Percentiles rank a stretch among this genome's conserved stretches.
phyloP scores from a whole-genome alignment of 2,888 invertebrate genomes.

The Drosophila atripex region DNA sequence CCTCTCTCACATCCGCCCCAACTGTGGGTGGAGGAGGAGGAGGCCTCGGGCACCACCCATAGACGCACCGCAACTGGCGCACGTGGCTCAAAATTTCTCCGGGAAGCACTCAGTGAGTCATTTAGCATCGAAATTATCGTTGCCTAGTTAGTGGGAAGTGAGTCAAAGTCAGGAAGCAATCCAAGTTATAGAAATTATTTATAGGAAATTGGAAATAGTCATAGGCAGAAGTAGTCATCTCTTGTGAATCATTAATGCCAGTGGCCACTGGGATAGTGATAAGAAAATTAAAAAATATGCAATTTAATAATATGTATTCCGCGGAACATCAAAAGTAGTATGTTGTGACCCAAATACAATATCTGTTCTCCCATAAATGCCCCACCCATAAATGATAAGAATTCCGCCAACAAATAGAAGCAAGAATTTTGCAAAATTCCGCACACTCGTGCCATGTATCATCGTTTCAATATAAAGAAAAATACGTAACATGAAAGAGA shows the following conservation, averaged over 20 bases:
- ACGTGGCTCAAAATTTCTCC: conserved; percentile 31
- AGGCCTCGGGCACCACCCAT: conserved; percentile 2
- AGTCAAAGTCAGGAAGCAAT: conserved; percentile 42
- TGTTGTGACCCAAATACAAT: background rate
- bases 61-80: conserved; percentile 26
- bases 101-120: conserved; percentile 40
- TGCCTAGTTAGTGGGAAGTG: conserved; percentile 28
- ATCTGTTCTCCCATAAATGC: background rate
- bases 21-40: too few species aligned
- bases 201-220: conserved; percentile 3
- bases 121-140: conserved; percentile 22
- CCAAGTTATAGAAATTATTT: background rate
- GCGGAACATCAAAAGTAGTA: background rate
- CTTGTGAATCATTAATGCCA: conserved; percentile 7
- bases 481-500: conserved; percentile 44
- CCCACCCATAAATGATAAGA: conserved; percentile 14
- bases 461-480: conserved; percentile 39
- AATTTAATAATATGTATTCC: background rate
- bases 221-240: conserved; percentile 7
- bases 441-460: conserved; percentile 2
- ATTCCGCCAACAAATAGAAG: conserved; percentile 20
- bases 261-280: background rate
- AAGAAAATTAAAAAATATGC: background rate
- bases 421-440: conserved; percentile 10
- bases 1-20: conserved; percentile 19